These are phyloP conservation scores for Orthonychiurus folsomi DNA, from an alignment of 2,888 invertebrate species.

Conservation along the genomic window DNA sequence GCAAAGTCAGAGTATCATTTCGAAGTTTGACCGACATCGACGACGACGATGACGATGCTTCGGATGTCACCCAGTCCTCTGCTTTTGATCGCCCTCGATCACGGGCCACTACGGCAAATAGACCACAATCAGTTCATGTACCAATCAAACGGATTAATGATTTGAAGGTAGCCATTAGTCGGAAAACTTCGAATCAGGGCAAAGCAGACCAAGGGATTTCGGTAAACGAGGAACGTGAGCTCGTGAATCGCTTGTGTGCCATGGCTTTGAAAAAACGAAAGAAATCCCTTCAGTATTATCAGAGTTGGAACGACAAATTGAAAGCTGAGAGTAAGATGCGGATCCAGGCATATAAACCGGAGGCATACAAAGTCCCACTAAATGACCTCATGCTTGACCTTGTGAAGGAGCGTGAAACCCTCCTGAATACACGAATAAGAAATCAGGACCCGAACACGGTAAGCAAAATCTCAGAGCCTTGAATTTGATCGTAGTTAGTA, in stretches of 20 bases:
- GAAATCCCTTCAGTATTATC: neutral
- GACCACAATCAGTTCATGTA: neutral
- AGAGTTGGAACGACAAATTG: neutral
- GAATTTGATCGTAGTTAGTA: no score
- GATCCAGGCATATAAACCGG: neutral
- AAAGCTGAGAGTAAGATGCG: neutral
- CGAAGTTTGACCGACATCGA: neutral
- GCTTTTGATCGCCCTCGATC: neutral
- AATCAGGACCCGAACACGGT: no score
- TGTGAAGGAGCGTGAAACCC: neutral
- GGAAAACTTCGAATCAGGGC: neutral
- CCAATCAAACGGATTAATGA: neutral
- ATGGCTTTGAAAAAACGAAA: slow-evolving; percentile 5
- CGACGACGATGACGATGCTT: neutral
- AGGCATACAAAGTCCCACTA: neutral
- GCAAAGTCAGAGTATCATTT: neutral
- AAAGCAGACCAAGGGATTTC: no score
- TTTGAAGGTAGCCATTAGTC: neutral
- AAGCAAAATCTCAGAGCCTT: no score
- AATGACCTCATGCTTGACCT: slow-evolving; percentile 8
- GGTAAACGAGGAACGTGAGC: slow-evolving; percentile 1
- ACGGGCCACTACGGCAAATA: neutral
- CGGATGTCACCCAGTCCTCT: neutral
- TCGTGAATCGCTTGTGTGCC: slow-evolving; percentile 4
- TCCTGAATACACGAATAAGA: neutral